Percentiles rank a stretch among this genome's conserved stretches.
phyloP scores from a whole-genome alignment of 1,140 invertebrate species.

The Cardiocondyla obscurior region DNA sequence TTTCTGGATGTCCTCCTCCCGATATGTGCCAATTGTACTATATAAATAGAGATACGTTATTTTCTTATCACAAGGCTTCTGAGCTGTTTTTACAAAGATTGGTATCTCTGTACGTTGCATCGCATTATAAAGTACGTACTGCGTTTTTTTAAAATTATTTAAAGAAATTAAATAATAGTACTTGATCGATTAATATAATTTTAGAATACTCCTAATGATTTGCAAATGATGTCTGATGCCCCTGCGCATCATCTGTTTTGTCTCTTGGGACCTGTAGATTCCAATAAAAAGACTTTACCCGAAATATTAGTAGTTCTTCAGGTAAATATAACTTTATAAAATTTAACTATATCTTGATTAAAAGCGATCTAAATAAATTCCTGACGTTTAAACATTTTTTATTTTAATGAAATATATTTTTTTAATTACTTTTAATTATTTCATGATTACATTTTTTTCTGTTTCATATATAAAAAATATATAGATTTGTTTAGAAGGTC shows the following conservation, averaged over 20 bases:
- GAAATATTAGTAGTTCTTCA: constrained; percentile 97
- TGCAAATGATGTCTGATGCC: constrained; percentile 99
- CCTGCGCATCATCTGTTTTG: constrained; percentile 99
- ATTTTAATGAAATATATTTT: background rate
- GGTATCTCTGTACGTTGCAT: constrained; percentile 97
- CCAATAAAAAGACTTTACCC: constrained; percentile 89
- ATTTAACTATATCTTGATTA: background rate
- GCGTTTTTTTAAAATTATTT: constrained; percentile 17
- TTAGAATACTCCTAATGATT: constrained; percentile 98
- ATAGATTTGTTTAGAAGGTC: constrained; percentile 96
- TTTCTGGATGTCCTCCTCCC: constrained; percentile 93
- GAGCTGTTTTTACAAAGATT: constrained; percentile 97
- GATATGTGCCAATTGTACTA: constrained; percentile 95
- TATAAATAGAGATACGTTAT: constrained; percentile 96
- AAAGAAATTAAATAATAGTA: background rate
- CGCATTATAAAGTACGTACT: constrained; percentile 95
- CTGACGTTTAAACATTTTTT: background rate
- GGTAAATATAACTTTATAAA: constrained; percentile 78
- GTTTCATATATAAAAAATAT: background rate
- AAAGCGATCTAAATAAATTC: background rate
- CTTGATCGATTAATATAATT: constrained; percentile 63
- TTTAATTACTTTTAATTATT: background rate
- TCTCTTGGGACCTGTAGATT: constrained; percentile 93
- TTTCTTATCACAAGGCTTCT: constrained; percentile 98
- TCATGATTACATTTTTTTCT: constrained; percentile 1